These are phyloP conservation scores for Saimiri boliviensis DNA, from an alignment of 2,113 vertebrate species.

Conservation along the genomic window DNA sequence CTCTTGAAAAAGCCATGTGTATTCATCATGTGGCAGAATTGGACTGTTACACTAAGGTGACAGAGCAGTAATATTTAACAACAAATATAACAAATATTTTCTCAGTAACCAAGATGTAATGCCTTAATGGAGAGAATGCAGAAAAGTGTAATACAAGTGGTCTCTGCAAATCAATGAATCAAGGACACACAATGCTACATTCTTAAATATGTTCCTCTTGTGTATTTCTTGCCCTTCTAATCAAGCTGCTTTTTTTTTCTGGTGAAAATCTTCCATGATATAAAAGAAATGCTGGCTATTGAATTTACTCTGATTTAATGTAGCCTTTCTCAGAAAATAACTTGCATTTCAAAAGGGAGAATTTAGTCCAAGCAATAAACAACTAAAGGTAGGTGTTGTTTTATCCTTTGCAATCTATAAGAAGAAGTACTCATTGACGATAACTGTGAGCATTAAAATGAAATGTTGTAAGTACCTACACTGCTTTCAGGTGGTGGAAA, in stretches of 20 bases:
- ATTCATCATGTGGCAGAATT: background rate
- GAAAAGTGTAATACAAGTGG: background rate
- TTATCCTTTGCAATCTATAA: background rate
- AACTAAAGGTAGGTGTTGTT: background rate
- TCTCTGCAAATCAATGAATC: background rate
- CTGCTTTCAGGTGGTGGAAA: background rate
- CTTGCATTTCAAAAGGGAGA: slow-evolving; percentile 1
- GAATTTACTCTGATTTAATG: slow-evolving; percentile 9
- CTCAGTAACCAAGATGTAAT: background rate
- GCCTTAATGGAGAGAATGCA: background rate
- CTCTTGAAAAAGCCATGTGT: background rate
- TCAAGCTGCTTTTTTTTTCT: background rate
- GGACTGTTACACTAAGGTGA: background rate
- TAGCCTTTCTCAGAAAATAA: background rate
- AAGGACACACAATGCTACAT: background rate
- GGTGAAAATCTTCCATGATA: background rate
- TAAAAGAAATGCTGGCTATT: background rate
- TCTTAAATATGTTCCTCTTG: background rate
- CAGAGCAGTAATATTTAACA: background rate
- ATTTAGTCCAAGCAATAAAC: background rate
- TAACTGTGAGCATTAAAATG: background rate
- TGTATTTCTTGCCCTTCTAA: background rate
- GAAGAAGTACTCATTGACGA: background rate
- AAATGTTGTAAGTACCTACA: background rate
- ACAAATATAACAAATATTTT: background rate